Base-by-base conservation (phyloP, 2,113 vertebrate species). In the Proteles cristata region DNA sequence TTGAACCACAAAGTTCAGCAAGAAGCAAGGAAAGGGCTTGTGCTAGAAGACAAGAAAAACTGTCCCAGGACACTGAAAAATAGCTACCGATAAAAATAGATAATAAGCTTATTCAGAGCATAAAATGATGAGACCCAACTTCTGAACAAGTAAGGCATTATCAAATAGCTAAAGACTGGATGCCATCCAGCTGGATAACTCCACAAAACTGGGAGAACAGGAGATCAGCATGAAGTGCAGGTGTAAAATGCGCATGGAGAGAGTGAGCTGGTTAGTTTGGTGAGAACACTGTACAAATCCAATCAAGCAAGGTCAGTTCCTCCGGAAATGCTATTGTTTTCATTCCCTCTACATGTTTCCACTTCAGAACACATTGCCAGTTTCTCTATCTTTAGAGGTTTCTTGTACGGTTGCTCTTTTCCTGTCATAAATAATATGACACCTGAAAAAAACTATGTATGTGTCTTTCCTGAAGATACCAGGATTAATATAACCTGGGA, bases 341-440 rank as follows among this genome's bases (percentile, higher is more conserved):
- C 73, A 95, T 76, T 90, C 84, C 69, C 50, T 93, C 69, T 90
- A 82, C 65, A 79, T 17, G 88, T 96, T 92, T 80, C 66, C 39
- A 16, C 69, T 95, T 91, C 81, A 97, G 43, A 17, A 69, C 55
- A 90, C 61, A 88, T 82, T 89, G 97, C 69, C 43, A 80, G 84
- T 33, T 43, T 74, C 12, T 58, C 65, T 53, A 0, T 81, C 90
- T 94, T 96, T 68, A 90, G 71, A 66, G 5, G 11, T 89, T 89
- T 84, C 93, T 71, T 71, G 12, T 31, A 21, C 35, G 28, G 25
- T 39, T 95, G 39, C 65, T 93, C 65, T 97, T 80, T 95, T 23
- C 69, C 61, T 93, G 68, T 90, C 45, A 45, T 83, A 94, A 95
- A 58, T 48, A 48, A 66, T n/a, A 45, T 66, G 69, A 50, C 26